Evolutionary conservation across 2,113 vertebrate species (phyloP), one percentile per base, ranked within the genome.

Genomic region (Triplophysa rosa): DNA sequence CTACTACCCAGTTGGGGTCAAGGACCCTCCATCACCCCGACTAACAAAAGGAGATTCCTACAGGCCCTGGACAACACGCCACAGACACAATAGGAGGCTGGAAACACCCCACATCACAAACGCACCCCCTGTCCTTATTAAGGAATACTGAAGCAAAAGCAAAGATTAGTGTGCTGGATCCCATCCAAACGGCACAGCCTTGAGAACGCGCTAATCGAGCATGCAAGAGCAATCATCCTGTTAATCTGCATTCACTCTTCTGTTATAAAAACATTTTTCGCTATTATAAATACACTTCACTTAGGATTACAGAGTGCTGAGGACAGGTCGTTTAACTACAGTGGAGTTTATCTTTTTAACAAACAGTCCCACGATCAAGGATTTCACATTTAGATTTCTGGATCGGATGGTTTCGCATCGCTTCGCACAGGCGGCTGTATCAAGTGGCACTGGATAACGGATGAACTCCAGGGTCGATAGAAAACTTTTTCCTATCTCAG

Each of bases 1-100:
- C 24, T 83, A 29, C 67, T 24, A 80, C 74, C 86, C 80, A 84
- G 87, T 79, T 68, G 21, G 87, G 82, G 90, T 91, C 89, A 89
- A 90, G 89, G 85, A 89, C 87, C 87, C 89, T 87, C 63, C 16
- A 81, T 85, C 86, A 90, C 83, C 90, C 82, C 80, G 72, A 8
- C 37, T 74, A 81, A 87, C 85, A 84, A 83, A 84, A 78, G 59
- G 40, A 42, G 75, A 90, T 87, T 88, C 81, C 79, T 79, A 54
- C 45, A 63, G 80, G 49, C 54, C 42, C 62, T 26, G 59, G 81
- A 49, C 54, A 80, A 77, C 88, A 85, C 78, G 81, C 80, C 71
- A 82, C 56, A 78, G 62, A 76, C 73, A 76, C 73, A 76, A 76
- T 49, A 24, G 59, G 45, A 54, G 62, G 24, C 42, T 76, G 73